Evolutionary conservation across 1,140 invertebrate species (phyloP).

Genomic region (Neodiprion fabricii): DNA sequence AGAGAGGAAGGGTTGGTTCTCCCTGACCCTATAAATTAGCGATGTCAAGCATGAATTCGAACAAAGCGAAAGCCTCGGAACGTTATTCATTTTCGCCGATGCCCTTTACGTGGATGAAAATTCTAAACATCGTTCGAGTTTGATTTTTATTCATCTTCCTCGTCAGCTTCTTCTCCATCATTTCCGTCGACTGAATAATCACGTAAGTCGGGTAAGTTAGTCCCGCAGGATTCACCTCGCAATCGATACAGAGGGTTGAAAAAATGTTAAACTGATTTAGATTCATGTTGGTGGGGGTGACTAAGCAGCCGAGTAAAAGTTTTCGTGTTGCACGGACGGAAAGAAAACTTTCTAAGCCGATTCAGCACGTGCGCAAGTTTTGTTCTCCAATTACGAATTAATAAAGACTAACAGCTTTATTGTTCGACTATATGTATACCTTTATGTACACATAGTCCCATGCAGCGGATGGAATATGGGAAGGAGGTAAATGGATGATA

Average conservation of each 20-base stretch:
- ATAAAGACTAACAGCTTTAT: conserved; percentile 53
- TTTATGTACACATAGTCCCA: background rate
- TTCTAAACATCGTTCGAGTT: too few species aligned
- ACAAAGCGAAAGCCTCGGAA: background rate
- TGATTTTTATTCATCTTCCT: too few species aligned
- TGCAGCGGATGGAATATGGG: background rate
- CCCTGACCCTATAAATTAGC: background rate
- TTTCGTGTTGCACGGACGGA: too few species aligned
- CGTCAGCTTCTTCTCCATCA: too few species aligned
- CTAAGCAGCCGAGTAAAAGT: background rate
- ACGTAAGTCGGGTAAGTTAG: too few species aligned
- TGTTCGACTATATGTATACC: conserved; percentile 35
- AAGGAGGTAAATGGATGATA: background rate
- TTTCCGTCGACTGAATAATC: too few species aligned
- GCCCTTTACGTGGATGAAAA: too few species aligned
- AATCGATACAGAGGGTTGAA: too few species aligned
- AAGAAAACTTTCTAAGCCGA: conserved; percentile 19
- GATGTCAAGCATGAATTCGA: background rate
- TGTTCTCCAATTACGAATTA: conserved; percentile 49
- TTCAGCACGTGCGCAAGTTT: conserved; percentile 39
- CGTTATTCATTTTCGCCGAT: background rate
- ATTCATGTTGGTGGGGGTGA: background rate
- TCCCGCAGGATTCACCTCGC: too few species aligned
- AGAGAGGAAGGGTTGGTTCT: background rate
- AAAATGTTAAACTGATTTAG: background rate